Base-by-base conservation (phyloP, 2,113 vertebrate species). In the Hemibagrus wyckioides region DNA sequence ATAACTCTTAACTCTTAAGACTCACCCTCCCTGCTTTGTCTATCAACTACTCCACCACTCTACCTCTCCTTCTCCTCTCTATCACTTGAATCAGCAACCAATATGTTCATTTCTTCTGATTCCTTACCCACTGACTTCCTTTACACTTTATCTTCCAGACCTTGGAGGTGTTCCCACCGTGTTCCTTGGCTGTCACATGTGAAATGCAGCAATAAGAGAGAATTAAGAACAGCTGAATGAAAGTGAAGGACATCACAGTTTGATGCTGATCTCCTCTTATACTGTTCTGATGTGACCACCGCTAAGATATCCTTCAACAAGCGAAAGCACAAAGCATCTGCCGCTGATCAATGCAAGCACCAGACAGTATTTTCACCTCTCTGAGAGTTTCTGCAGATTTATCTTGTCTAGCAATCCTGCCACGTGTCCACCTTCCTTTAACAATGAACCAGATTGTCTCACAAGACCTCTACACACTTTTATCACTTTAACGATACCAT, bases 11-110 rank as follows among this genome's bases (percentile, higher is more conserved):
- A 67, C 30, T 67, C 63, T 17, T 67, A 67, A 67, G 13, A 36
- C 30, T 69, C 30, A 69, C 65, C 65, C 30, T 36, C 30, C 5
- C 63, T 33, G n/a, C 33, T 8, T 36, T 71, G 36, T 4, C 8
- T 3, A 44, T 73, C 39, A 73, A 4, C 19, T n/a, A n/a, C n/a
- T n/a, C n/a, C n/a, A n/a, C n/a, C n/a, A n/a, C n/a, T n/a, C n/a
- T n/a, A n/a, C n/a, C n/a, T n/a, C n/a, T 80, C 77, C 21, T 61
- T 81, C 59, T 39, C 80, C 11, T 81, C 56, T 59, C 80, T 23
- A 56, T 1, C 52, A 56, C 52, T 10, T 33, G 17, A 33, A 15
- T 21, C n/a, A 54, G 30, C 30, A 36, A 41, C 23, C 36, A 50
- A 61, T 25, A 81, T 23, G 0, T 61, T 81, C 21, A 33, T 59